Evolutionary conservation across 2,113 vertebrate species (phyloP), one percentile per base, ranked within the genome.

Genomic region (Siphamia tubifer): DNA sequence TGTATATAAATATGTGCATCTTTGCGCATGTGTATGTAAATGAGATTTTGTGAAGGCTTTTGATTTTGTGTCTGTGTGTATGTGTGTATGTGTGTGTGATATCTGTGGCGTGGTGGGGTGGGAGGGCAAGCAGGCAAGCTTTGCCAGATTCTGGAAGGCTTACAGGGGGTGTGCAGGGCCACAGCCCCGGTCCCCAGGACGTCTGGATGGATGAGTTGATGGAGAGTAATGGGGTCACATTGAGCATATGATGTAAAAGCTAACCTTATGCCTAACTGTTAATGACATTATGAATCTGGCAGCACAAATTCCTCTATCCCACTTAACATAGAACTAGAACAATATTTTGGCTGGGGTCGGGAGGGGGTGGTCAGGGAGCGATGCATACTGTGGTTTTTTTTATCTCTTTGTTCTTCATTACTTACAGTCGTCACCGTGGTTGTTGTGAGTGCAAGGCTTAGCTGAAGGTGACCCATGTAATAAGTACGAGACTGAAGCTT

Each of bases 141-240:
- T 80, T 57, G 66, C 66, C 84, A 80, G 77, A 70, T 88, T 83
- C 87, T 90, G 89, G 89, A 90, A 80, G 73, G 75, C 40, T 68
- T 89, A 70, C 69, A 65, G 70, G 77, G 75, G 68, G 68, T 79
- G 60, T 77, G 62, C 67, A 62, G 83, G 87, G 81, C 69, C 74
- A 80, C 38, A 61, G 73, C 74, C 70, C 83, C 48, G 83, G 77
- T 83, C 85, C 74, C 80, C 60, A 21, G 85, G 87, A 87, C 31
- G 81, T 82, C 89, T 88, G 80, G 67, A 84, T 80, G 78, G 81
- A 90, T 87, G 83, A 83, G 77, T 79, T 88, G 89, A 92, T 87
- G 66, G 78, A 88, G 88, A 91, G 83, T 88, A 90, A 91, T 87
- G 81, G 81, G 90, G 90, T 92, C 90, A 93, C 90, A 90, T 92